phyloP scores from a whole-genome alignment of 2,888 invertebrate species.

The Acleris sparsana region DNA sequence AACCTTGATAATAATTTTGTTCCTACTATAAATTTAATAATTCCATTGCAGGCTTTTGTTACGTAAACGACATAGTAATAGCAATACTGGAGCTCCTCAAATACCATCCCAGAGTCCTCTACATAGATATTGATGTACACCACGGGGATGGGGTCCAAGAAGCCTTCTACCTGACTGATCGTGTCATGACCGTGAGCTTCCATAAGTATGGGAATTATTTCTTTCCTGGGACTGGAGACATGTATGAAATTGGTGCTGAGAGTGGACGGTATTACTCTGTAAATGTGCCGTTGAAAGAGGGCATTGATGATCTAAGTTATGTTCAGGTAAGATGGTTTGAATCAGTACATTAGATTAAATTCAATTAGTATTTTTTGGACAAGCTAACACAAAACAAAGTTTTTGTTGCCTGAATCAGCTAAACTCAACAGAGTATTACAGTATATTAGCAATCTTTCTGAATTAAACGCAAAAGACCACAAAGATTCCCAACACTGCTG shows the following conservation, averaged over 20 bases:
- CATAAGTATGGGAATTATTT: constrained; percentile 99
- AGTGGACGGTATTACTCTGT: constrained; percentile 98
- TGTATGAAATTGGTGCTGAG: constrained; percentile 99
- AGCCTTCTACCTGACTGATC: constrained; percentile 97
- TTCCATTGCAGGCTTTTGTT: constrained; percentile 92
- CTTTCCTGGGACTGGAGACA: constrained; percentile 99
- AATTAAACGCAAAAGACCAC: too few relatives aligned
- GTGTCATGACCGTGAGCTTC: constrained; percentile 99
- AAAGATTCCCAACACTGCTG: too few relatives aligned
- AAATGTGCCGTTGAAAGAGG: constrained; percentile 98
- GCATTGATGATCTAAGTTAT: constrained; percentile 97
- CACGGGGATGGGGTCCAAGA: constrained; percentile 99
- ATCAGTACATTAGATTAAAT: too few relatives aligned
- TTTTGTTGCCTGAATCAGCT: too few relatives aligned
- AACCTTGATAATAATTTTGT: too few relatives aligned
- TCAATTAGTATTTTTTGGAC: too few relatives aligned
- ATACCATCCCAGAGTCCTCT: constrained; percentile 96
- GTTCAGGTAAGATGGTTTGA: constrained; percentile 90
- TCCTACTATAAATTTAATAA: too few relatives aligned
- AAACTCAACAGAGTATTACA: too few relatives aligned
- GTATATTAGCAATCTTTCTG: too few relatives aligned
- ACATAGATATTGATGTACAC: constrained; percentile 99
- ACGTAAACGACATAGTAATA: constrained; percentile 99
- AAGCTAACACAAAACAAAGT: too few relatives aligned
- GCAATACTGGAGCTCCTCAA: constrained; percentile 97